Conservation (phyloP, 2,113 vertebrate species). For the Xenopus laevis region DNA sequence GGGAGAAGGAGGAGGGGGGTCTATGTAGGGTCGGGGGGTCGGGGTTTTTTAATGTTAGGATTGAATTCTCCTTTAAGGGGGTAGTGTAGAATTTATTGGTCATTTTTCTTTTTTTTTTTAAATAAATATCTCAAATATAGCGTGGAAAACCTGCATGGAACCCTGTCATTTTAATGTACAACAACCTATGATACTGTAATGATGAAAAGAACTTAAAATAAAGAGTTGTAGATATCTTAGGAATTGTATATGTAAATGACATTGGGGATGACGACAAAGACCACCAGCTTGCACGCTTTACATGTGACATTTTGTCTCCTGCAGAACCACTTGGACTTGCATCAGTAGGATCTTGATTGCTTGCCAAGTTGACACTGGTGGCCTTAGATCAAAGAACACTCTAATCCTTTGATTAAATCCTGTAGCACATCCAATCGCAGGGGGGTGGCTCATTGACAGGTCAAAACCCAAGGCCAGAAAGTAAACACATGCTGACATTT, state of each 20-base stretch:
- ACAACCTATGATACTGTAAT: no score
- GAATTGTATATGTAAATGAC: background rate
- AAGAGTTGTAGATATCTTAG: no score
- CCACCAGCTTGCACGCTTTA: background rate
- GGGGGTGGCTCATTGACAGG: slow-evolving; percentile 30
- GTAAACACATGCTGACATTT: slow-evolving; percentile 34
- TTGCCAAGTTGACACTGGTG: slow-evolving; percentile 34
- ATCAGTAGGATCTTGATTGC: slow-evolving; percentile 22
- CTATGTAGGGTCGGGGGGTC: no score
- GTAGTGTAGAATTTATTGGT: no score
- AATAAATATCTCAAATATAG: no score
- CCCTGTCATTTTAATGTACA: no score
- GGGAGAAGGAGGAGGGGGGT: no score
- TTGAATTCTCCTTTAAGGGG: no score
- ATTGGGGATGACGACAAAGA: background rate
- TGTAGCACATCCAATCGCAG: slow-evolving; percentile 31
- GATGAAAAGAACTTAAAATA: no score
- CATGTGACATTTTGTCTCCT: background rate
- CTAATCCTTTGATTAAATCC: slow-evolving; percentile 45
- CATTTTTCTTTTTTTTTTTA: no score
- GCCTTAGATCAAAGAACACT: slow-evolving; percentile 28
- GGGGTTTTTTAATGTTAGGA: no score
- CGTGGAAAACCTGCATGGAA: no score
- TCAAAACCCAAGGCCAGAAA: slow-evolving; percentile 23
- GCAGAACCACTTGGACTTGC: background rate